These are phyloP conservation scores for Blastobasis adustella DNA, from an alignment of 2,888 invertebrate genomes.

Conservation along the genomic window DNA sequence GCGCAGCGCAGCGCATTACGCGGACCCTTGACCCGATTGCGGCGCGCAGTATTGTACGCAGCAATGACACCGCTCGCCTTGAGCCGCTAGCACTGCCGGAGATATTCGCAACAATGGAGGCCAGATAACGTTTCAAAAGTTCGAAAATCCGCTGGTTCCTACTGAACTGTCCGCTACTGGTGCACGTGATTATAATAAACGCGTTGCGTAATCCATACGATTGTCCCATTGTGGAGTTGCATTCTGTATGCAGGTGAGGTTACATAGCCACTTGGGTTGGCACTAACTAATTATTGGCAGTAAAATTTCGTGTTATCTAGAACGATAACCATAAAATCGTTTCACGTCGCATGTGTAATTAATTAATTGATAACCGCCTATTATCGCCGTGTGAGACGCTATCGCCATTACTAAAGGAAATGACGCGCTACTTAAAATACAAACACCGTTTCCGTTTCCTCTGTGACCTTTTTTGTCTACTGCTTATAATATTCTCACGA, in stretches of 20 bases:
- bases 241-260: slow-evolving; percentile 12
- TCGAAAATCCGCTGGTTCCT: slow-evolving; percentile 66
- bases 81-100: slow-evolving; percentile 73
- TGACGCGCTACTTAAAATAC: slow-evolving; percentile 54
- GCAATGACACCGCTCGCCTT: slow-evolving; percentile 74
- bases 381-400: slow-evolving; percentile 38
- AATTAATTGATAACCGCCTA: slow-evolving; percentile 43
- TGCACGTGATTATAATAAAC: slow-evolving; percentile 52
- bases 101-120: slow-evolving; percentile 75
- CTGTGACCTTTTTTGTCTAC: slow-evolving; percentile 44
- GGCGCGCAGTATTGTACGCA: slow-evolving; percentile 65
- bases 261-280: too few relatives aligned
- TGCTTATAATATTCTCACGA: slow-evolving; percentile 47
- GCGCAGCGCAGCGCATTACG: slow-evolving; percentile 28
- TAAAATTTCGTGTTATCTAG: slow-evolving; percentile 24
- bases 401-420: slow-evolving; percentile 59
- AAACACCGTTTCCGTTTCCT: slow-evolving; percentile 60
- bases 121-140: slow-evolving; percentile 74
- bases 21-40: slow-evolving; percentile 70
- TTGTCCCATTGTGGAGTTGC: slow-evolving; percentile 28
- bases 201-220: slow-evolving; percentile 47
- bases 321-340: slow-evolving; percentile 28
- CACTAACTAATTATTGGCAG: slow-evolving; percentile 1
- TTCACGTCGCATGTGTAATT: slow-evolving; percentile 29
- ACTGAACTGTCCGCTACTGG: slow-evolving; percentile 34